phyloP scores from a whole-genome alignment of 2,888 invertebrate species.

The Geotrupes spiniger region DNA sequence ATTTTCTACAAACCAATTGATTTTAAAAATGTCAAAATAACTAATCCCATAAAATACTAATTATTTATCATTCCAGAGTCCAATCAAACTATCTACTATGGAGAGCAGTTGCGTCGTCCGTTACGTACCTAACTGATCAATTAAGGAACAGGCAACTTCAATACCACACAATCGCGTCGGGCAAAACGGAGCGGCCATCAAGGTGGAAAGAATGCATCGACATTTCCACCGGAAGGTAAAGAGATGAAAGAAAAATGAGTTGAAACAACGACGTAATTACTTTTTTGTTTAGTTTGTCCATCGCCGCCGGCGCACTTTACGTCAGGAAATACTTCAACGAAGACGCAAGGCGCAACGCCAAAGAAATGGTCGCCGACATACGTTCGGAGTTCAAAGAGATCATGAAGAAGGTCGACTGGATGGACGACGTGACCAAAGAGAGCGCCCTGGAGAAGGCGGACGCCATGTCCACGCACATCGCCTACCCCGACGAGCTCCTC shows the following conservation, averaged over 20 bases:
- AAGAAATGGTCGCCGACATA: constrained; percentile 87
- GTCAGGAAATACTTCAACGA: constrained; percentile 85
- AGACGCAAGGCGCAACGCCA: constrained; percentile 75
- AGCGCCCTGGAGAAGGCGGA: constrained; percentile 77
- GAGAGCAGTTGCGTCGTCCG: constrained; percentile 80
- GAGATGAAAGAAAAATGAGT: too few relatives aligned
- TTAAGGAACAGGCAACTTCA: constrained; percentile 75
- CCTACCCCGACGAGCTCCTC: constrained; percentile 87
- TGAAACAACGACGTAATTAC: constrained; percentile 76
- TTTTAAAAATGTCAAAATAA: too few relatives aligned
- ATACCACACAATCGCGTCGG: constrained; percentile 78
- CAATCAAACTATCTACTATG: constrained; percentile 92
- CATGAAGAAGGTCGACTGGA: constrained; percentile 81
- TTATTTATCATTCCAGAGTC: too few relatives aligned
- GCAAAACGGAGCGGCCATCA: constrained; percentile 80
- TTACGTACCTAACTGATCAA: constrained; percentile 76
- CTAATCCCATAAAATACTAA: too few relatives aligned
- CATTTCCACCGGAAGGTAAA: constrained; percentile 70
- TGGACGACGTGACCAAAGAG: constrained; percentile 79
- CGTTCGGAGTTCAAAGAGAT: constrained; percentile 79
- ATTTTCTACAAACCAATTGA: too few relatives aligned
- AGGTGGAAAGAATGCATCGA: constrained; percentile 92
- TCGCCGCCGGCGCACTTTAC: constrained; percentile 80
- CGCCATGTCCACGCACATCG: constrained; percentile 85
- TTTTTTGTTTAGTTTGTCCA: constrained; percentile 63